A percentile compares a stretch with the other conserved stretches of the same genome.
Conservation (phyloP, 2,113 vertebrate genomes). For the Aptenodytes forsteri region DNA sequence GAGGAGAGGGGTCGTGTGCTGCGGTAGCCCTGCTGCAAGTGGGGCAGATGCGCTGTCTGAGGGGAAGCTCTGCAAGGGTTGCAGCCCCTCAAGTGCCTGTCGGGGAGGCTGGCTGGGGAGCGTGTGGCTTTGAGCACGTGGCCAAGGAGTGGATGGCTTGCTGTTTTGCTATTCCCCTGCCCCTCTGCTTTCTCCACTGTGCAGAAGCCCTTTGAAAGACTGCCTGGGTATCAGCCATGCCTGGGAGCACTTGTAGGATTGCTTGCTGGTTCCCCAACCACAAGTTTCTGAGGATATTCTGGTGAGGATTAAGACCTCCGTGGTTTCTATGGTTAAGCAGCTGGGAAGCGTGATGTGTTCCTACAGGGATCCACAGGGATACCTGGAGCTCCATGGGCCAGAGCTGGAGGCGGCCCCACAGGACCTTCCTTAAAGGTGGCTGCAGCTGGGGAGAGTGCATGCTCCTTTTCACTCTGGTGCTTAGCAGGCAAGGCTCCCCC, state of each 20-base stretch:
- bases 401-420: neutral
- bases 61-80: neutral
- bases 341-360: neutral
- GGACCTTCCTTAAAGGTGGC: neutral
- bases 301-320: neutral
- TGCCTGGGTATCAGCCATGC: neutral
- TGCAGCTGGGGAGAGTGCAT: neutral
- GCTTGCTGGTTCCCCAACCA: neutral
- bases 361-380: rapidly evolving
- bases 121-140: neutral
- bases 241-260: neutral
- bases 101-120: neutral
- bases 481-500: neutral
- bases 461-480: neutral
- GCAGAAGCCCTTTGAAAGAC: neutral
- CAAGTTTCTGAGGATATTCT: neutral
- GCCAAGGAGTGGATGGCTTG: neutral
- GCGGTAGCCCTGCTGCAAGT: neutral
- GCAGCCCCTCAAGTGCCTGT: neutral
- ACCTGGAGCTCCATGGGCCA: neutral
- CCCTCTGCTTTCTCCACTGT: neutral
- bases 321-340: neutral
- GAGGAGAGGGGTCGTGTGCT: neutral
- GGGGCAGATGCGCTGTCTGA: neutral
- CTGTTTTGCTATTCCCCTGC: neutral